phyloP scores from a whole-genome alignment of 2,888 invertebrate species.

The Raillietiella orientalis region DNA sequence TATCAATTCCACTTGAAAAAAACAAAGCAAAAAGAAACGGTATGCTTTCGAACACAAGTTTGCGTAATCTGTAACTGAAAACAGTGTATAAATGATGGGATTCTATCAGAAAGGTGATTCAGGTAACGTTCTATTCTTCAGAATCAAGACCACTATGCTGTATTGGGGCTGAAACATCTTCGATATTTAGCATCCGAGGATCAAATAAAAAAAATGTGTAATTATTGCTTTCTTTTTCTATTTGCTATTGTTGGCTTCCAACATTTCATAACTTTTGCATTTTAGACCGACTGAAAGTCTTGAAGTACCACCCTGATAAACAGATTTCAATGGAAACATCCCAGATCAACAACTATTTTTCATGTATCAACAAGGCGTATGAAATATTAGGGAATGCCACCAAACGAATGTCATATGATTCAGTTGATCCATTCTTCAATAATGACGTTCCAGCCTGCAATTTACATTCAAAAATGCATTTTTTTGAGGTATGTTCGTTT shows the following conservation, averaged over 20 bases:
- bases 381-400: conserved; percentile 50
- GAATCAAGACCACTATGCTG: conserved; percentile 86
- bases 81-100: too few relatives aligned
- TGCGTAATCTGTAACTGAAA: too few relatives aligned
- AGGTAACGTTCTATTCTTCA: conserved; percentile 9
- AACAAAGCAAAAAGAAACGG: too few relatives aligned
- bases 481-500: conserved; percentile 18
- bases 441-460: conserved; percentile 42
- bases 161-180: conserved; percentile 53
- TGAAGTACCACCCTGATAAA: conserved; percentile 95
- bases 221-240: conserved; percentile 13
- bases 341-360: conserved; percentile 84
- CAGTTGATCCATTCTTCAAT: conserved; percentile 78
- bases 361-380: conserved; percentile 91
- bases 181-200: conserved; percentile 63
- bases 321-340: conserved; percentile 54
- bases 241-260: conserved; percentile 2
- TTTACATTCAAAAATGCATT: conserved; percentile 38
- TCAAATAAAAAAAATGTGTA: conserved; percentile 74
- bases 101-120: conserved; percentile 3
- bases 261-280: conserved; percentile 1
- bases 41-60: too few relatives aligned
- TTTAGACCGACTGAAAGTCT: conserved; percentile 37
- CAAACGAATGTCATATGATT: conserved; percentile 71
- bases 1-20: not conserved